A percentile compares a stretch with the other conserved stretches of the same genome.
These are phyloP conservation scores for Hirtodrosophila histrioides DNA, from an alignment of 2,888 invertebrate genomes.

Conservation along the genomic window DNA sequence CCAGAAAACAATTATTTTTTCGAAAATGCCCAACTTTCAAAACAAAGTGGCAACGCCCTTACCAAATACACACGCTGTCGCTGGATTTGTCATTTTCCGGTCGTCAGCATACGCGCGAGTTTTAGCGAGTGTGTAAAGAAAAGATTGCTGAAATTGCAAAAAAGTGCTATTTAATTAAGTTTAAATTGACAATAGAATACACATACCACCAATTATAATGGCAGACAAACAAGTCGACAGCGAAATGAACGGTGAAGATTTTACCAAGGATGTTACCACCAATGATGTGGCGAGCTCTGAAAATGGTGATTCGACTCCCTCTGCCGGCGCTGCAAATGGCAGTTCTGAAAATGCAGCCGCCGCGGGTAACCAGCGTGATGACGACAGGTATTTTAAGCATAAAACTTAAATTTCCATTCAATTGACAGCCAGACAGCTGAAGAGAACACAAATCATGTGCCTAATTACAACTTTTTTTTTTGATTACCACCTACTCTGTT, in stretches of 20 bases:
- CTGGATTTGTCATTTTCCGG: conserved; percentile 83
- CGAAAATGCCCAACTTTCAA: neutral
- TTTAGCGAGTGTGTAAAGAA: conserved; percentile 72
- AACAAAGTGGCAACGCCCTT: conserved; percentile 57
- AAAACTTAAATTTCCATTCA: conserved; percentile 25
- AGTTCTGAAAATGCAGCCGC: conserved; percentile 61
- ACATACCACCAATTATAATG: conserved; percentile 82
- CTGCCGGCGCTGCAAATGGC: conserved; percentile 84
- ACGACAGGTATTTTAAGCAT: conserved; percentile 88
- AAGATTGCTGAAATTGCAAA: conserved; percentile 45
- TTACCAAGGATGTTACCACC: conserved; percentile 90
- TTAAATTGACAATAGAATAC: conserved; percentile 54
- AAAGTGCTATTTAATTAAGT: conserved; percentile 61
- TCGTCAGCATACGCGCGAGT: conserved; percentile 81
- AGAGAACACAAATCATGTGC: conserved; percentile 63
- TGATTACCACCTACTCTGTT: conserved; percentile 65
- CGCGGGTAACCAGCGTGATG: conserved; percentile 86
- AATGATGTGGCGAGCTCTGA: conserved; percentile 84
- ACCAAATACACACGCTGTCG: conserved; percentile 70
- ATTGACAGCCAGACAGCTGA: conserved; percentile 20
- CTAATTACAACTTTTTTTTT: conserved; percentile 48
- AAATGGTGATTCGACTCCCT: conserved; percentile 87
- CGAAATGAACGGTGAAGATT: conserved; percentile 92
- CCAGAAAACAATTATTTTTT: neutral
- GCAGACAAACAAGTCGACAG: conserved; percentile 87